These are phyloP conservation scores for Melanotaenia maccullochi DNA, from an alignment of 2,797 vertebrate genomes.

Conservation along the genomic window DNA sequence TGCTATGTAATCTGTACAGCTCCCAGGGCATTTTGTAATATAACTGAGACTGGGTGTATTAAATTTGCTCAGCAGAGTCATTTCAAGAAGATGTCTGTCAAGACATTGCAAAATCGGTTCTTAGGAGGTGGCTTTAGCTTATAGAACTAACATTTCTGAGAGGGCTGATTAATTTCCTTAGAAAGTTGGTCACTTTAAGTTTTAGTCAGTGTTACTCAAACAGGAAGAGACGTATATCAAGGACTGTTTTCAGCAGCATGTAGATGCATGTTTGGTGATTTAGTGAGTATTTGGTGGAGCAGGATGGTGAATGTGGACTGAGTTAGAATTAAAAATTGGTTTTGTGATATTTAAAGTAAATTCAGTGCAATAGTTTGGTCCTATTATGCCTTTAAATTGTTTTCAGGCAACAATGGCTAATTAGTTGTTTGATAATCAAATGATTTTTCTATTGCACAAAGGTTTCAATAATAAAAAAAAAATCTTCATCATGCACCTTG, in stretches of 20 bases:
- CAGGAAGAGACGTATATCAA: neutral
- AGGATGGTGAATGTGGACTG: neutral
- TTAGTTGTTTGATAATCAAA: neutral
- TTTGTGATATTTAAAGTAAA: neutral
- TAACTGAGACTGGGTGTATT: neutral
- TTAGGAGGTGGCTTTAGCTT: no score
- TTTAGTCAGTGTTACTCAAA: neutral
- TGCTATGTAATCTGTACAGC: slow-evolving; percentile 43
- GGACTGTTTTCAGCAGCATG: neutral
- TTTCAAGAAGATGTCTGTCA: no score
- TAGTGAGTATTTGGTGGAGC: neutral
- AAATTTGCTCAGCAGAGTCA: no score
- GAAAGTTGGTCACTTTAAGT: neutral
- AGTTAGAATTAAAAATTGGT: neutral
- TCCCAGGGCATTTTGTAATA: neutral
- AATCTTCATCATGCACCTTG: neutral
- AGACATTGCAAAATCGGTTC: no score
- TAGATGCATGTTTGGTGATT: neutral
- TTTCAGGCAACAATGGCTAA: neutral
- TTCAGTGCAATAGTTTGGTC: neutral
- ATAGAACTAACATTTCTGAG: no score
- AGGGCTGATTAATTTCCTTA: neutral
- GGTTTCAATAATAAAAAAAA: no score
- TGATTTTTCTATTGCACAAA: no score
- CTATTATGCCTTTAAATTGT: neutral